Base-by-base conservation (phyloP, 1,140 invertebrate genomes). In the Zaprionus camerounensis region DNA sequence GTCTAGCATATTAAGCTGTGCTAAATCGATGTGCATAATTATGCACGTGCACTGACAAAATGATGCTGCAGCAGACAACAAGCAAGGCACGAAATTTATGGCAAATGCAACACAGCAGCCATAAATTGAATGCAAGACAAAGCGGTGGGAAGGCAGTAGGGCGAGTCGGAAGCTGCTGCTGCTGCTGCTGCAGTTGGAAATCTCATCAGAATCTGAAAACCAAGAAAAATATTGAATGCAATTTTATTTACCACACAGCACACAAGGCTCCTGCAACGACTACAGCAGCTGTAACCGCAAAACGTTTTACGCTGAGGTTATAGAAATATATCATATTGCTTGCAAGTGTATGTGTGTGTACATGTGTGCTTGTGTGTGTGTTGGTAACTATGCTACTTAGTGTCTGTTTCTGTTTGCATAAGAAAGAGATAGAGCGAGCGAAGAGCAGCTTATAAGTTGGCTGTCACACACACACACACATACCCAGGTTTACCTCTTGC, bases 181-280 rank as follows among this genome's bases (percentile, higher is more conserved):
- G 46, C 20, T 5, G 38, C 38, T 41, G 13, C 15, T 41, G 20
- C 20, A 24, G 20, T 41, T 34, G 62, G 80, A 75, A 87, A 87
- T 88, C 84, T 87, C 84, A 87, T 87, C 84, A 87, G 65, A 78
- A 79, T 68, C 49, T 55, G 61, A 67, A 72, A 76, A 76, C 68
- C 66, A 67, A 71, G 56, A 81, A 82, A 87, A 88, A 87, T 87
- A 87, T 87, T 87, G 84, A 87, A 87, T 87, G 84, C 84, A 87
- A 87, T 87, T 87, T 87, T 87, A 87, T 87, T 88, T 87, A 78
- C 68, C 74, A 62, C 84, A 87, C 66, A 68, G 74, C 22, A 41
- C 57, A 24, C 64, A 49, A 71, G 15, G 34, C n/a, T 17, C 26
- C 28, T 38, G 62, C 72, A 72, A 64, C 76, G 58, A 38, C 44